A percentile compares a stretch with the other conserved stretches of the same genome.
These are phyloP conservation scores for Phanerotoma sp. DNA, from an alignment of 2,888 invertebrate genomes.

Conservation along the genomic window DNA sequence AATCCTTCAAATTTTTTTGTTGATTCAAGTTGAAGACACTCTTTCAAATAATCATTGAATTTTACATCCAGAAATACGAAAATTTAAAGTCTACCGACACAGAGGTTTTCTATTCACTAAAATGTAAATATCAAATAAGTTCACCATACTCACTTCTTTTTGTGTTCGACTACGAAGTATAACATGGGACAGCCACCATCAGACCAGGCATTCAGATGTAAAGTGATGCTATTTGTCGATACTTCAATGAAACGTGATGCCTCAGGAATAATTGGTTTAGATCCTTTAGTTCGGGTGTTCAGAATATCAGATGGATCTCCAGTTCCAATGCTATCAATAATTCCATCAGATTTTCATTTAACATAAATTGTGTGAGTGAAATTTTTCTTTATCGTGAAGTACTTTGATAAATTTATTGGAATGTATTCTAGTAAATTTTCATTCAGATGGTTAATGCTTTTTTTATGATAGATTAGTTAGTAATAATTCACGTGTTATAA, in stretches of 20 bases:
- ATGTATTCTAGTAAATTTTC: too few species aligned
- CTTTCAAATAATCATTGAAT: too few species aligned
- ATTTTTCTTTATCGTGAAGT: too few species aligned
- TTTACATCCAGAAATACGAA: too few species aligned
- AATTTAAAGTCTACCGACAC: too few species aligned
- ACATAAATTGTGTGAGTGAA: too few species aligned
- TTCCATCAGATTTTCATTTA: too few species aligned
- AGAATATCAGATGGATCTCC: conserved; percentile 88
- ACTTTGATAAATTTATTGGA: too few species aligned
- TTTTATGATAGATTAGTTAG: neutral
- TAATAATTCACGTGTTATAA: neutral
- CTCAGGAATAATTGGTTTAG: conserved; percentile 89
- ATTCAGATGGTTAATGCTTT: too few species aligned
- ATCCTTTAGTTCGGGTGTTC: conserved; percentile 88
- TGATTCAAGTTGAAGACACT: too few species aligned
- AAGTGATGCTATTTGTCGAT: conserved; percentile 88
- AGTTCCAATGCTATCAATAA: conserved; percentile 86
- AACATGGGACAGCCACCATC: conserved; percentile 95
- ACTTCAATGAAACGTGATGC: conserved; percentile 90
- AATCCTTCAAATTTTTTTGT: too few species aligned
- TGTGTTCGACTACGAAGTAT: conserved; percentile 93
- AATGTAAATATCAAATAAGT: neutral
- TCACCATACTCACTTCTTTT: conserved; percentile 72
- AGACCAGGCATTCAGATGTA: conserved; percentile 91
- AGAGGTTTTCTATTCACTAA: too few species aligned